Percentiles rank a stretch among this genome's conserved stretches.
These are phyloP conservation scores for Bungarus multicinctus DNA, from an alignment of 2,113 vertebrate species.

Conservation along the genomic window DNA sequence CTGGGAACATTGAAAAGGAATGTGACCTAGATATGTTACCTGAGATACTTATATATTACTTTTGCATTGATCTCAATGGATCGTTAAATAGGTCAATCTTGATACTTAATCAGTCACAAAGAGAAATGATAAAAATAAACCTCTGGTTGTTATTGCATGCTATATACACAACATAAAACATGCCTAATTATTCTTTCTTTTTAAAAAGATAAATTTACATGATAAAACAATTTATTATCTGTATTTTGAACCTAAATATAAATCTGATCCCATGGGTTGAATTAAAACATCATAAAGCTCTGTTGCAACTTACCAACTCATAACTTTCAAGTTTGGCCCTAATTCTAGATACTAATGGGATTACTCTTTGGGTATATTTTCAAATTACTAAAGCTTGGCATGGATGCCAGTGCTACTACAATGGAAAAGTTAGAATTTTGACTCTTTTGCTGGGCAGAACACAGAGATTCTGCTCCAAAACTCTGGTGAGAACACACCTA, in stretches of 20 bases:
- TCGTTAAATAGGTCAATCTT: not conserved
- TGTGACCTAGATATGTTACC: slow-evolving; percentile 7
- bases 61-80: not conserved
- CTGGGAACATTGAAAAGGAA: not conserved
- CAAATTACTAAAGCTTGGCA: not conserved
- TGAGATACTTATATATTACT: not conserved
- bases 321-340: not conserved
- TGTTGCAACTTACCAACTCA: not conserved
- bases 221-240: not conserved
- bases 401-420: not conserved
- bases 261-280: not conserved
- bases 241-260: not conserved
- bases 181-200: not conserved
- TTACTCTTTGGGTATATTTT: not conserved
- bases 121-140: not conserved
- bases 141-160: not conserved
- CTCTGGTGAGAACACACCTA: not conserved
- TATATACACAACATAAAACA: not conserved
- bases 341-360: not conserved
- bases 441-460: not conserved
- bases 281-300: not conserved
- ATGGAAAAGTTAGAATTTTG: not conserved
- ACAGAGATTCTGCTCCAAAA: not conserved
- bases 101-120: slow-evolving; percentile 13
- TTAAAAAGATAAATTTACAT: not conserved